Evolutionary conservation across 2,113 vertebrate genomes (phyloP).

Genomic region (Capreolus pygargus): DNA sequence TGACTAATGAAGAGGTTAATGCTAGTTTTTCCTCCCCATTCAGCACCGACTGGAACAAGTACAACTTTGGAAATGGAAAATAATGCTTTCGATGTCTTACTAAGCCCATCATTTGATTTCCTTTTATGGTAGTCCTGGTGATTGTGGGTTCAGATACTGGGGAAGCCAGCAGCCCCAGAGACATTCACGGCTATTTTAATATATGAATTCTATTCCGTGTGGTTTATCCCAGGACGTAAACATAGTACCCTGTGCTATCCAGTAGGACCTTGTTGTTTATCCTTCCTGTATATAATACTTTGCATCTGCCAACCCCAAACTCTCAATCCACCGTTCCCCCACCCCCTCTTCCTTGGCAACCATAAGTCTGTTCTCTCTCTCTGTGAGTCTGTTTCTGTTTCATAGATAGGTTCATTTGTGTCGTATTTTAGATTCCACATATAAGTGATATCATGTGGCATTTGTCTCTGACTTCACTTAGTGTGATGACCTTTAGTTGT

Average conservation of each 20-base stretch:
- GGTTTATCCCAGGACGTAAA: not conserved
- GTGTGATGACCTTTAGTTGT: not conserved
- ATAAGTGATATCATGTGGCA: not conserved
- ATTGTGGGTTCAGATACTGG: not conserved
- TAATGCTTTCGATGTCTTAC: not conserved
- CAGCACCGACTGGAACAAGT: not conserved
- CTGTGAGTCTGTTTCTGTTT: not conserved
- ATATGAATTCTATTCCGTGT: not conserved
- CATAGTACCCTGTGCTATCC: not conserved
- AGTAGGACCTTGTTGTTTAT: not conserved
- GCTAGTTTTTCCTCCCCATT: conserved; percentile 22
- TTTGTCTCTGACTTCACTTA: not conserved
- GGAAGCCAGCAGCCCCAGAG: not conserved
- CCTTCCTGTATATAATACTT: not conserved
- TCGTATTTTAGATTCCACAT: not conserved
- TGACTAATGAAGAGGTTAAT: conserved; percentile 54
- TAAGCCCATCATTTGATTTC: not conserved
- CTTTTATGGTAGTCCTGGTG: not conserved
- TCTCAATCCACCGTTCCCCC: not conserved
- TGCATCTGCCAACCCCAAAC: not conserved
- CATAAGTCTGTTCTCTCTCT: not conserved
- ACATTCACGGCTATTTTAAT: not conserved
- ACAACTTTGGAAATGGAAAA: not conserved
- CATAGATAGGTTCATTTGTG: not conserved
- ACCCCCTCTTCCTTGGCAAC: not conserved